Evolutionary conservation across 1,140 invertebrate genomes (phyloP).

Genomic region (Drosophila sp.): DNA sequence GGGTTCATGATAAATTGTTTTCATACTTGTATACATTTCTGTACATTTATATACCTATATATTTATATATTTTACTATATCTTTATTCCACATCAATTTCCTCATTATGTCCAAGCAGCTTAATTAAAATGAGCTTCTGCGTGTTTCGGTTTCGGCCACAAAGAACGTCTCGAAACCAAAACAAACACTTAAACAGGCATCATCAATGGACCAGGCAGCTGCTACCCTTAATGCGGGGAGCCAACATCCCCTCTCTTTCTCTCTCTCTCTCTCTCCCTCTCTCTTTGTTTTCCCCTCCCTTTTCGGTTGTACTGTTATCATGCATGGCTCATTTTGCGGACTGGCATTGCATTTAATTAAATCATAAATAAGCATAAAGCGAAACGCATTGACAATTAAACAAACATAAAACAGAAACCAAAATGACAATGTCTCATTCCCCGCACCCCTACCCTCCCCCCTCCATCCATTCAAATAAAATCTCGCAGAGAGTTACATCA

Average conservation of each 20-base stretch:
- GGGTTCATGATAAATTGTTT: conserved; percentile 39
- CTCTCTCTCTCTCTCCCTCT: conserved; percentile 14
- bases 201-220: conserved; percentile 35
- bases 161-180: conserved; percentile 72
- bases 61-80: conserved; percentile 2
- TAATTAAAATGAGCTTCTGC: conserved; percentile 59
- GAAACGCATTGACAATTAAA: conserved; percentile 75
- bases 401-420: conserved; percentile 72
- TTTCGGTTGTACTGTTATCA: conserved; percentile 9
- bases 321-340: conserved; percentile 65
- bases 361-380: conserved; percentile 81
- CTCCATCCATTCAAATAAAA: background rate
- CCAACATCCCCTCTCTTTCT: background rate
- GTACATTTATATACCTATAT: conserved; percentile 2
- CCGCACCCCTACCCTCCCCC: conserved; percentile 12
- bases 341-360: conserved; percentile 73
- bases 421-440: conserved; percentile 53
- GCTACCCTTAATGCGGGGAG: conserved; percentile 35
- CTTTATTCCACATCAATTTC: conserved; percentile 16
- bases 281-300: background rate
- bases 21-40: background rate
- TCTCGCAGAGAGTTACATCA: conserved; percentile 48
- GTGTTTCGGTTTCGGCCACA: conserved; percentile 43
- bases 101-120: conserved; percentile 47
- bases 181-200: conserved; percentile 59